Evolutionary conservation across 1,140 invertebrate genomes (phyloP).

Genomic region (Lordiphosa mommai): DNA sequence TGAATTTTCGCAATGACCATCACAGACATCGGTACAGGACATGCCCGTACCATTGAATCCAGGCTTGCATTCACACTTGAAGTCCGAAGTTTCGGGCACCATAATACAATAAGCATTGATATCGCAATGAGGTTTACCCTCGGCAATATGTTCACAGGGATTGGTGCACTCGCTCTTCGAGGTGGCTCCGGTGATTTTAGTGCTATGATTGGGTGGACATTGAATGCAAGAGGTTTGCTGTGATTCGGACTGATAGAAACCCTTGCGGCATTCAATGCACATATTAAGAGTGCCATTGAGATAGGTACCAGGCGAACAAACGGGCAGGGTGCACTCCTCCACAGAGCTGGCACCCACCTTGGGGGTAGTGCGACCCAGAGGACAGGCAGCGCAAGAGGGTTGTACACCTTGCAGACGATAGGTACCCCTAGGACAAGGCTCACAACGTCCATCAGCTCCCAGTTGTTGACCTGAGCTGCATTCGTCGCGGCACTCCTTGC

Average conservation of each 20-base stretch:
- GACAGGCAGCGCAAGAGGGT: slow-evolving; percentile 93
- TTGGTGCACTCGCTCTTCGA: slow-evolving; percentile 93
- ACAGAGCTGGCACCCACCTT: slow-evolving; percentile 89
- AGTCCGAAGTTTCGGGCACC: slow-evolving; percentile 91
- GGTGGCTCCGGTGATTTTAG: slow-evolving; percentile 87
- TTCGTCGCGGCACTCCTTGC: slow-evolving; percentile 93
- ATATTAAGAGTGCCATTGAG: slow-evolving; percentile 91
- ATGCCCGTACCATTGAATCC: slow-evolving; percentile 95
- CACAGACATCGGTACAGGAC: slow-evolving; percentile 91
- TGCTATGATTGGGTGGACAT: slow-evolving; percentile 96
- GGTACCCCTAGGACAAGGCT: slow-evolving; percentile 93
- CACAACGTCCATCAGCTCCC: slow-evolving; percentile 92
- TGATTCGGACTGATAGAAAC: slow-evolving; percentile 94
- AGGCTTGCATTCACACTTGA: slow-evolving; percentile 95
- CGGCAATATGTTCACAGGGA: slow-evolving; percentile 88
- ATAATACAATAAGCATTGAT: slow-evolving; percentile 93
- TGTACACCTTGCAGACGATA: slow-evolving; percentile 93
- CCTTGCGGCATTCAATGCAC: slow-evolving; percentile 93
- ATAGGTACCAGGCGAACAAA: slow-evolving; percentile 90
- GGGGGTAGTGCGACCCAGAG: slow-evolving; percentile 92
- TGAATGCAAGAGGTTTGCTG: slow-evolving; percentile 93
- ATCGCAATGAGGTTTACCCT: slow-evolving; percentile 90
- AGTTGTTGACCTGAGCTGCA: slow-evolving; percentile 95
- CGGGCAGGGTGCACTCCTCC: slow-evolving; percentile 95
- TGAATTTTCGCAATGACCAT: slow-evolving; percentile 94